Base-by-base conservation (phyloP, 2,888 invertebrate genomes). In the Drosophila ezoana region DNA sequence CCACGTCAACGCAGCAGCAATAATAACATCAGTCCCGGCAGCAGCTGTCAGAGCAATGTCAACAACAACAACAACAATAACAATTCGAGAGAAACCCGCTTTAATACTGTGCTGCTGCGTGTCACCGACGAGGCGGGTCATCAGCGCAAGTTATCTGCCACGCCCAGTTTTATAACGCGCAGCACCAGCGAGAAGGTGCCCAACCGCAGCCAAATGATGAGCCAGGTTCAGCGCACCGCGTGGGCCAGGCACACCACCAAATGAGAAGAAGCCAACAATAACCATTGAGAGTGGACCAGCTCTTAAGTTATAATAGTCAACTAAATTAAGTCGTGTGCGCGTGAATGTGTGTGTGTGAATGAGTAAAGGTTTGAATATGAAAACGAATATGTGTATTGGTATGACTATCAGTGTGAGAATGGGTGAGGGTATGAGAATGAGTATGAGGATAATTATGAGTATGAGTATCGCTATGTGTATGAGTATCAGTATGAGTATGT, bases 231-330 rank as follows among this genome's bases (percentile, higher is more conserved):
- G 89, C 93, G 97, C 76, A 95, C 96, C 8, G 95, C 95, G 72
- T 97, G 97, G 97, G 96, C 97, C 18, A 93, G 97, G 81, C 97
- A 97, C 90, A 97, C 97, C 32, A 97, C 97, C 35, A 97, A 97
- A 93, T 97, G 73, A 76, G 56, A 64, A 20, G 53, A 41, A 5
- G 4, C 20, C 23, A 38, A 11, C 41, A 28, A 16, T 16, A 38
- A 5, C 40, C 48, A 67, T 16, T 43, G 18, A 53, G 58, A 37
- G 47, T 45, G 72, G 68, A 72, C 48, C 69, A 75, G 57, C 64
- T 38, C 41, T 49, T 59, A 60, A 61, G 56, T 58, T 54, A 74
- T 65, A 20, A 35, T 65, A 76, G 73, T 66, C 47, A 51, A 33
- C 43, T 63, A 63, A 40, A 43, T 20, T 61, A 40, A 56, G 65